Percentiles rank a stretch among this genome's conserved stretches.
phyloP scores from a whole-genome alignment of 2,113 vertebrate genomes.

The Guaruba guarouba region DNA sequence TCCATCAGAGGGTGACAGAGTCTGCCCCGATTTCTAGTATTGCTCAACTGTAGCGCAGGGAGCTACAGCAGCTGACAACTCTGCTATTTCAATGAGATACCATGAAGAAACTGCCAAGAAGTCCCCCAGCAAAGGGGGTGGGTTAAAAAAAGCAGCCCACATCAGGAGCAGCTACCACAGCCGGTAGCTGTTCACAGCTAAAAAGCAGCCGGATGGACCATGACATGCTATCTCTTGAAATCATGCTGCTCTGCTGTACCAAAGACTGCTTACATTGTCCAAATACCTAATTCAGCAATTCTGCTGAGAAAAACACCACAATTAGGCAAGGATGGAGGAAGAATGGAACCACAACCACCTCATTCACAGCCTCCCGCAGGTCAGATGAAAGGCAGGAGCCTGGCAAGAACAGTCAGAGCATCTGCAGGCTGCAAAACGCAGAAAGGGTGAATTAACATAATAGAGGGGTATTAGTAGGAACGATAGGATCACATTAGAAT shows the following conservation, averaged over 20 bases:
- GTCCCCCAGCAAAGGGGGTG: background rate
- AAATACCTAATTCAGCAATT: background rate
- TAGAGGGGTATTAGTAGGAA: background rate
- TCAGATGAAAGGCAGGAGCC: background rate
- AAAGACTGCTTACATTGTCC: background rate
- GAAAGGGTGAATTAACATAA: conserved; percentile 1
- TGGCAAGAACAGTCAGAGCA: conserved; percentile 9
- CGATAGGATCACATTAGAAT: conserved; percentile 5
- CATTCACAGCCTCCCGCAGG: background rate
- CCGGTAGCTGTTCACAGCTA: background rate
- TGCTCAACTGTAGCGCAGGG: background rate
- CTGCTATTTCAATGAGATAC: background rate
- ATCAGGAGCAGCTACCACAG: background rate
- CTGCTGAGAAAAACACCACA: background rate
- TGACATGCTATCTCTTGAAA: background rate
- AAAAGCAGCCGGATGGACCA: background rate
- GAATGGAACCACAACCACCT: background rate
- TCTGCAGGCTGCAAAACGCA: background rate
- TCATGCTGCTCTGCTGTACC: background rate
- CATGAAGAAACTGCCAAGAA: background rate
- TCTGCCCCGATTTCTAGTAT: background rate
- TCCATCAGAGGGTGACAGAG: background rate
- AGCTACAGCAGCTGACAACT: background rate
- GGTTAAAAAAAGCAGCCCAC: background rate
- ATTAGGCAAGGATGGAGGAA: background rate